A percentile compares a stretch with the other conserved stretches of the same genome.
Conservation (phyloP, 2,888 invertebrate species). For the Helleia helle region DNA sequence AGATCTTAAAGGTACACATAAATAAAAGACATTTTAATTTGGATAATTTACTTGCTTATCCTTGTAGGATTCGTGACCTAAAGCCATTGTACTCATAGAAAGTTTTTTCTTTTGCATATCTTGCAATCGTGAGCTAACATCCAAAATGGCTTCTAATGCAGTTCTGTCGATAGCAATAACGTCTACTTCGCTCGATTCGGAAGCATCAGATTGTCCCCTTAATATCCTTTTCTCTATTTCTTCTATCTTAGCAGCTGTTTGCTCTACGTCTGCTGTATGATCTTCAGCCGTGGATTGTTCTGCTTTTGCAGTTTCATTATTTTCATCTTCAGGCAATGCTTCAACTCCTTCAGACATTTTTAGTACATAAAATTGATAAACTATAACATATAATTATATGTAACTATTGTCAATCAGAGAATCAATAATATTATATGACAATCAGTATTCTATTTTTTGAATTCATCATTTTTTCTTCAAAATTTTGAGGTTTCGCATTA, state of each 20-base stretch:
- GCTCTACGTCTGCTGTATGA: slow-evolving; percentile 28
- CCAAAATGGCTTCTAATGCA: slow-evolving; percentile 54
- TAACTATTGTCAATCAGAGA: too few relatives aligned
- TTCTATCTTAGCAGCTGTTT: slow-evolving; percentile 32
- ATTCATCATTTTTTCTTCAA: too few relatives aligned
- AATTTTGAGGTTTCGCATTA: too few relatives aligned
- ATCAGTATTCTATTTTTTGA: too few relatives aligned
- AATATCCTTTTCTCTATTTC: slow-evolving; percentile 27
- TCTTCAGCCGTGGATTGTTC: slow-evolving; percentile 15
- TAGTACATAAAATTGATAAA: too few relatives aligned
- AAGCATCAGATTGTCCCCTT: slow-evolving; percentile 27
- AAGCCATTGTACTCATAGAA: slow-evolving; percentile 54
- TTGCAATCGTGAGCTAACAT: slow-evolving; percentile 48
- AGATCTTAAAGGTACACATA: neutral
- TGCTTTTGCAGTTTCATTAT: slow-evolving; percentile 28
- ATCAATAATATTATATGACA: too few relatives aligned
- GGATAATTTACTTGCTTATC: slow-evolving; percentile 60
- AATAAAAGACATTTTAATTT: slow-evolving; percentile 3
- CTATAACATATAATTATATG: too few relatives aligned
- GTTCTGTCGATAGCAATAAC: slow-evolving; percentile 48
- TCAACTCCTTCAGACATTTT: slow-evolving; percentile 3
- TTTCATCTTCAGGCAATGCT: neutral
- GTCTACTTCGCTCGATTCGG: slow-evolving; percentile 23
- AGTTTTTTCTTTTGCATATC: slow-evolving; percentile 50
- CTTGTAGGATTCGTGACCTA: slow-evolving; percentile 62